Percentiles rank a stretch among this genome's conserved stretches.
phyloP scores from a whole-genome alignment of 2,797 vertebrate species.

The Epinephelus awoara region DNA sequence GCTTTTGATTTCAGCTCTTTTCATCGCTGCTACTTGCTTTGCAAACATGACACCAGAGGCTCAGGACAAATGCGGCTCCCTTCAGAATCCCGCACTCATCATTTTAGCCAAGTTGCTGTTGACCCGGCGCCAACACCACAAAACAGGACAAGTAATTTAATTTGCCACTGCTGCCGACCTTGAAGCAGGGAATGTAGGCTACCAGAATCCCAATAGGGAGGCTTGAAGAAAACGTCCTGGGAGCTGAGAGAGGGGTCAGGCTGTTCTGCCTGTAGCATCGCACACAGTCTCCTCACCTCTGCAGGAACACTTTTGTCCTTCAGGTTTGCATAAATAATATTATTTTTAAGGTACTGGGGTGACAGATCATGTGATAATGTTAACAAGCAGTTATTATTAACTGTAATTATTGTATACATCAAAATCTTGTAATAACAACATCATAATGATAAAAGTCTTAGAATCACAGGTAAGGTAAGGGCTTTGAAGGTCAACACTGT shows the following conservation, averaged over 20 bases:
- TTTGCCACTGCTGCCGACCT: slow-evolving; percentile 81
- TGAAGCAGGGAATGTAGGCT: slow-evolving; percentile 81
- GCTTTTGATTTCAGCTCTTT: slow-evolving; percentile 73
- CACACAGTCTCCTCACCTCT: slow-evolving; percentile 47
- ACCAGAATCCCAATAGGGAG: slow-evolving; percentile 79
- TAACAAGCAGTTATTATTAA: background rate
- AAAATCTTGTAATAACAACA: background rate
- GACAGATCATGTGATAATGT: slow-evolving; percentile 6
- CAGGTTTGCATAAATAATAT: slow-evolving; percentile 30
- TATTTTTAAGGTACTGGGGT: slow-evolving; percentile 5
- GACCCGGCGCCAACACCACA: slow-evolving; percentile 76
- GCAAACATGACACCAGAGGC: slow-evolving; percentile 77
- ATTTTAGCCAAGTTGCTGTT: slow-evolving; percentile 81
- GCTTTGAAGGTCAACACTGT: background rate
- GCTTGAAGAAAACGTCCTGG: slow-evolving; percentile 61
- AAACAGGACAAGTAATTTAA: slow-evolving; percentile 83
- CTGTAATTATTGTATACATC: background rate
- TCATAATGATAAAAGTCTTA: background rate
- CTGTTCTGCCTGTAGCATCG: slow-evolving; percentile 60
- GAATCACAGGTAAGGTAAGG: background rate
- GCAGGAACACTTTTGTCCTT: slow-evolving; percentile 54
- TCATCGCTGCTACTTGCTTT: slow-evolving; percentile 60
- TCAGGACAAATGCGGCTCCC: slow-evolving; percentile 70
- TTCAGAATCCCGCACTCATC: slow-evolving; percentile 77
- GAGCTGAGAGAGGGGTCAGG: slow-evolving; percentile 62